Base-by-base conservation (phyloP, 1,140 invertebrate genomes). In the Gonioctena quinquepunctata region DNA sequence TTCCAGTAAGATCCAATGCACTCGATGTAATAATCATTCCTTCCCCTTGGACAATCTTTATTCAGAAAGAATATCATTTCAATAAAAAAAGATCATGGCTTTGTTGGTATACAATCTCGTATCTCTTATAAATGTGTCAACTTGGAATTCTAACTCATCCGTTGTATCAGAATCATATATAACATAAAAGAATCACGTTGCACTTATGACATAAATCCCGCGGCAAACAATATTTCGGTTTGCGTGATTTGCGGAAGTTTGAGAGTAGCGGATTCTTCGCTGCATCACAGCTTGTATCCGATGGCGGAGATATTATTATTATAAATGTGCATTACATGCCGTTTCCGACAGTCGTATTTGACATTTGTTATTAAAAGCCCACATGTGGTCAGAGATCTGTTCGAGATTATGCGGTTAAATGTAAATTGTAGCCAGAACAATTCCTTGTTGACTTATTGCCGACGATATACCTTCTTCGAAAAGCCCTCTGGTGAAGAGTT, bases 361-460 rank as follows among this genome's bases (percentile, higher is more conserved):
- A 77, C 76, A 72, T 75, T 77, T 70, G 71, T 77, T 75, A 77
- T 77, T 77, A 77, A 73, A 77, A 71, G 76, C 76, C 76, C 76
- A 77, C 76, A 77, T 77, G 76, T 77, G 76, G 76, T 75, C 76
- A 75, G 68, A 75, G 75, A 68, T 25, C 3, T 25, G 54, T 13
- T 21, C 54, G 21, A 57, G 54, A 57, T 57, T 57, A 25, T 16
- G 54, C 19, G 21, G 7, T 25, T 25, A 11, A 25, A 57, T 57
- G 54, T 57, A 57, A 22, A 57, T 49, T 25, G 21, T 21, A 57
- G 19, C 22, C 54, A 25, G 18, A 57, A 57, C 54, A 57, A 57
- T 57, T 13, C 13, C 54, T 25, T 25, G 54, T 57, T 57, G 54
- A 57, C 21, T 57, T 57, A 57, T 57, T 21, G 19, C 54, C 19